phyloP scores from a whole-genome alignment of 1,140 invertebrate species.

The Eufriesea mexicana region DNA sequence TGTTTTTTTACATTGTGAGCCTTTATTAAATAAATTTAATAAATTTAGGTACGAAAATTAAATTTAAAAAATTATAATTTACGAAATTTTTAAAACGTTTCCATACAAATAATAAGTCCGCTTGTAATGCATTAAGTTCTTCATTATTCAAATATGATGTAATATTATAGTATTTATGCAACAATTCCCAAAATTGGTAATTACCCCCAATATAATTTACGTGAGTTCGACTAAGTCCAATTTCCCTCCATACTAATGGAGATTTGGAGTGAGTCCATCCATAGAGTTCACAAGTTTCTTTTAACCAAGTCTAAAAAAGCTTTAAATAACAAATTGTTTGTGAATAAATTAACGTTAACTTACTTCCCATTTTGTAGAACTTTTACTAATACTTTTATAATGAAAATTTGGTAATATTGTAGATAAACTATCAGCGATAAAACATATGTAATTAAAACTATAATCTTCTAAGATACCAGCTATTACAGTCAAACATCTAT shows the following conservation, averaged over 20 bases:
- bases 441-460: slow-evolving; percentile 55
- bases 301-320: slow-evolving; percentile 54
- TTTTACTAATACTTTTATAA: slow-evolving; percentile 49
- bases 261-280: slow-evolving; percentile 58
- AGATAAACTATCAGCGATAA: slow-evolving; percentile 53
- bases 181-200: slow-evolving; percentile 57
- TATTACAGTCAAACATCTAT: slow-evolving; percentile 43
- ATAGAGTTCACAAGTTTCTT: slow-evolving; percentile 45
- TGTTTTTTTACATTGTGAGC: slow-evolving; percentile 10
- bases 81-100: background rate
- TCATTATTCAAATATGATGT: slow-evolving; percentile 28
- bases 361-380: slow-evolving; percentile 58
- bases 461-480: slow-evolving; percentile 50
- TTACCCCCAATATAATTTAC: slow-evolving; percentile 53
- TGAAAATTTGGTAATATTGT: slow-evolving; percentile 55
- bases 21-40: slow-evolving; percentile 7
- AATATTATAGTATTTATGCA: slow-evolving; percentile 58
- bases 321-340: background rate
- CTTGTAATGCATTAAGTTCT: slow-evolving; percentile 50
- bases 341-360: background rate
- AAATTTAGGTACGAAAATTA: no score
- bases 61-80: background rate
- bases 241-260: slow-evolving; percentile 65
- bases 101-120: slow-evolving; percentile 50
- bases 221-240: slow-evolving; percentile 31